Conservation (phyloP, 1,140 invertebrate species). For the Teleopsis dalmanni region DNA sequence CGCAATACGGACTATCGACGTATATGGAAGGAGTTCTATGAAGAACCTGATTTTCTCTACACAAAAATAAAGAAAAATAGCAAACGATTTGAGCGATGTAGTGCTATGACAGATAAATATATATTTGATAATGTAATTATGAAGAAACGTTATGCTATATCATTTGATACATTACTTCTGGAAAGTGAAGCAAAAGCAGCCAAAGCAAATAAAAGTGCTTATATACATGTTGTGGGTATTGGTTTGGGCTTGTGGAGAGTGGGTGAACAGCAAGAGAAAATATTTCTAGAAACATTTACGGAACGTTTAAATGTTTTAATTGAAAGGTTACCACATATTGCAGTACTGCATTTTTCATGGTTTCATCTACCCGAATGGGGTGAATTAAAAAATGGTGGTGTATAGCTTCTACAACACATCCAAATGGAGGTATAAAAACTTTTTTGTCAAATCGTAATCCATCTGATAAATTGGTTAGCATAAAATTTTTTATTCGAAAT, state of each 20-base stretch:
- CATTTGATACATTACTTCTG: constrained; percentile 30
- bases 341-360: constrained; percentile 38
- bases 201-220: constrained; percentile 21
- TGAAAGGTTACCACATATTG: constrained; percentile 22
- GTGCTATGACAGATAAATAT: neutral
- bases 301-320: constrained; percentile 25
- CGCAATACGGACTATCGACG: constrained; percentile 19
- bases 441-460: constrained; percentile 26
- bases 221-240: constrained; percentile 33
- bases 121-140: constrained; percentile 31
- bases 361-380: constrained; percentile 19
- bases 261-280: constrained; percentile 15
- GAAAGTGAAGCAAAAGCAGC: constrained; percentile 23
- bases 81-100: constrained; percentile 11
- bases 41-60: constrained; percentile 23
- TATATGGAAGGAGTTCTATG: constrained; percentile 32
- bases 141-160: constrained; percentile 33
- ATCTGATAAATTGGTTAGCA: constrained; percentile 10
- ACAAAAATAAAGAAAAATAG: constrained; percentile 2
- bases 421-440: constrained; percentile 24
- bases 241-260: constrained; percentile 34
- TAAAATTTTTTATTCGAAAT: neutral
- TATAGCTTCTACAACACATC: constrained; percentile 19
- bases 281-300: constrained; percentile 33
- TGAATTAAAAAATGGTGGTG: constrained; percentile 18